phyloP scores from a whole-genome alignment of 2,888 invertebrate species.

The Labia minor region DNA sequence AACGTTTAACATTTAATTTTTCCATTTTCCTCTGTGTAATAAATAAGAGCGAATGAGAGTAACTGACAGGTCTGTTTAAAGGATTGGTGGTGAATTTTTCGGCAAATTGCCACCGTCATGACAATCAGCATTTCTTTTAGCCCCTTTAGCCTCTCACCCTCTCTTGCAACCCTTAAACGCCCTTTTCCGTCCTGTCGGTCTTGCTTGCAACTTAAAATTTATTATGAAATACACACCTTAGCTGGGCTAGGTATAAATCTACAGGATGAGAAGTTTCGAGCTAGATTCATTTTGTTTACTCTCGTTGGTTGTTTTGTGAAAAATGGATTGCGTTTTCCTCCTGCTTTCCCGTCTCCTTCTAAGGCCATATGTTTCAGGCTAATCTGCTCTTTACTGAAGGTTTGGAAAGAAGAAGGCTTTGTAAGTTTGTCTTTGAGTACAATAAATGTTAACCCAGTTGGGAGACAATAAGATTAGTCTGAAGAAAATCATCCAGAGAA shows the following conservation, averaged over 20 bases:
- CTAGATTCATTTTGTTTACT: slow-evolving; percentile 13
- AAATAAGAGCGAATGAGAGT: too few relatives aligned
- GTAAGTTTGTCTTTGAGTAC: background rate
- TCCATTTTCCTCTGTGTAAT: too few relatives aligned
- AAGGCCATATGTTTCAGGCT: background rate
- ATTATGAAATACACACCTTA: slow-evolving; percentile 4
- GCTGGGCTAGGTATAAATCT: background rate
- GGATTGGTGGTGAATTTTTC: too few relatives aligned
- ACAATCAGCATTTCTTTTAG: background rate
- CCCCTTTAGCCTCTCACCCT: background rate
- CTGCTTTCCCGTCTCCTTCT: background rate
- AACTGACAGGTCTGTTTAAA: too few relatives aligned
- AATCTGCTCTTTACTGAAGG: background rate
- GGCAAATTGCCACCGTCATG: background rate
- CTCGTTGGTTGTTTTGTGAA: background rate
- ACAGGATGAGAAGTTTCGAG: slow-evolving; percentile 13
- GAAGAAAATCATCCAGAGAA: background rate
- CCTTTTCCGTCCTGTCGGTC: background rate
- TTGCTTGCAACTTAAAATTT: background rate
- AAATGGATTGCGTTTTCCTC: background rate
- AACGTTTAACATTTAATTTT: too few relatives aligned
- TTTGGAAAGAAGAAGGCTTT: background rate
- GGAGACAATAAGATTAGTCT: background rate
- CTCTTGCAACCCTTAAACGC: background rate
- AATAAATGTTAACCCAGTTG: background rate